A percentile compares a stretch with the other conserved stretches of the same genome.
phyloP scores from a whole-genome alignment of 1,140 invertebrate genomes.

The Leptinotarsa undecemlineata region DNA sequence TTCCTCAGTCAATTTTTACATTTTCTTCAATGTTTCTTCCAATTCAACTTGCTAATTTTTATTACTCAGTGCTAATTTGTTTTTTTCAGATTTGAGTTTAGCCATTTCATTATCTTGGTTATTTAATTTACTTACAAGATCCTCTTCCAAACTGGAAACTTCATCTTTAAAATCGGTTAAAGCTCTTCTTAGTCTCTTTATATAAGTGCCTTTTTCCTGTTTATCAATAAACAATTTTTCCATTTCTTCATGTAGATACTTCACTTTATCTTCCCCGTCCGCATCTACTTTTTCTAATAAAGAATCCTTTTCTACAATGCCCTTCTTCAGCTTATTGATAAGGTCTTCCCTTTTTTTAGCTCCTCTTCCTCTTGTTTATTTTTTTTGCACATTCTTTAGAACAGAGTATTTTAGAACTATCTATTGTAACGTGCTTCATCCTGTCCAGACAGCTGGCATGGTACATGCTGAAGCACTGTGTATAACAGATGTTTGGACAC shows the following conservation, averaged over 20 bases:
- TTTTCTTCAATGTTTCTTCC: background rate
- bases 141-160: slow-evolving; percentile 12
- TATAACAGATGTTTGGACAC: background rate
- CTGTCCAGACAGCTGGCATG: background rate
- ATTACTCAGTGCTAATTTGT: background rate
- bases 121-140: slow-evolving; percentile 4
- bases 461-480: background rate
- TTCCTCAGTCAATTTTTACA: background rate
- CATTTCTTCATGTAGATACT: slow-evolving; percentile 15
- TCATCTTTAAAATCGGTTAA: background rate
- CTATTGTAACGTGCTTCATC: no score
- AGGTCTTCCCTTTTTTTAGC: no score
- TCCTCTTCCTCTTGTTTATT: no score
- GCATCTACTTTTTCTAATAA: slow-evolving; percentile 16
- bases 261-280: slow-evolving; percentile 11
- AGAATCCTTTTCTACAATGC: slow-evolving; percentile 6
- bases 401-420: no score
- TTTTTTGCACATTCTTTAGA: no score
- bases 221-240: background rate
- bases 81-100: background rate
- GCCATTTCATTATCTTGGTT: background rate
- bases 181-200: slow-evolving; percentile 8
- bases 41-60: background rate
- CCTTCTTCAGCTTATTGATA: background rate
- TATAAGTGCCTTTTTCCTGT: background rate